Base-by-base conservation (phyloP, 2,888 invertebrate genomes). In the Aspidiotus destructor region DNA sequence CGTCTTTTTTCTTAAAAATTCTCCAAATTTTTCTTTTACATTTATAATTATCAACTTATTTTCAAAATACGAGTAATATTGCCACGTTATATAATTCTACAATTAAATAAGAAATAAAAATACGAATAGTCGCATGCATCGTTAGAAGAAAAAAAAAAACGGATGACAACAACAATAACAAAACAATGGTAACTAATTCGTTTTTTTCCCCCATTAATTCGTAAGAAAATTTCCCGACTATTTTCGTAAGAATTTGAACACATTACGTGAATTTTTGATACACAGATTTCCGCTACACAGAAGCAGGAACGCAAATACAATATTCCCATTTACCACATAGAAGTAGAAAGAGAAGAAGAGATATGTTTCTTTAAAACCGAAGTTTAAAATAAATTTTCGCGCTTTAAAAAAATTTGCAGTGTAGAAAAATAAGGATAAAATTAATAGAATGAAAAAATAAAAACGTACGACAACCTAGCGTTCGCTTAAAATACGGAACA, bases 311-410 rank as follows among this genome's bases (percentile, higher is more conserved):
- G n/a, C 10, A 48, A 48, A 48, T 13, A 48, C n/a, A 11, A 48
- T 58, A 40, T 58, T 58, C 58, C 58, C 58, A 10, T 58, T 11
- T 28, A 58, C 58, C 58, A 58, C 16, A 58, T 28, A 58, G 58
- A 58, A 8, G 40, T 8, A 58, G 58, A 58, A 58, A 40, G 40
- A 58, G 28, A 28, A 28, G 28, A 28, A 28, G 28, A 28, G 28
- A 28, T 28, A 28, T 28, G 28, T 5, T 28, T 28, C 28, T 28
- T 28, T 28, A 28, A 28, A 28, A 28, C 28, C 28, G 28, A 28
- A 28, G 28, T 28, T 28, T 28, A 28, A 28, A 28, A 28, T 28
- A 28, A 28, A 28, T 28, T 28, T 28, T 28, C 28, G 28, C 28
- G 28, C 28, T 28, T 28, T 28, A 28, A 28, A 28, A 28, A 28